phyloP scores from a whole-genome alignment of 2,888 invertebrate species.

The Tipula vernalis region DNA sequence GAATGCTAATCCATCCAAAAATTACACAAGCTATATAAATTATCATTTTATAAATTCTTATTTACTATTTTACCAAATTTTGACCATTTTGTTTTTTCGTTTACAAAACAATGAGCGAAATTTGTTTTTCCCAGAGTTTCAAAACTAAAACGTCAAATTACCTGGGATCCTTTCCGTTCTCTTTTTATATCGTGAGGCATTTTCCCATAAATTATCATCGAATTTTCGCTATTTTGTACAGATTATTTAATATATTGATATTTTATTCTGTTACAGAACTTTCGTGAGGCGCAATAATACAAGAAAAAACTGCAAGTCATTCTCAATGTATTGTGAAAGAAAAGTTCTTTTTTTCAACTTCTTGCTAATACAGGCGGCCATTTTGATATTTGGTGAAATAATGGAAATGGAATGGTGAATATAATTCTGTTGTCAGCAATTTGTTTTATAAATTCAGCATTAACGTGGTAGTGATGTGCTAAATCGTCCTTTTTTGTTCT shows the following conservation, averaged over 20 bases:
- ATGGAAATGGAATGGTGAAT: neutral
- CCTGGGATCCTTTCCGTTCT: conserved; percentile 22
- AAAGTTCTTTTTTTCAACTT: neutral
- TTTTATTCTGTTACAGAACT: neutral
- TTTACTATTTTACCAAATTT: neutral
- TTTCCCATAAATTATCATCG: conserved; percentile 12
- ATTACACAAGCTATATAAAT: neutral
- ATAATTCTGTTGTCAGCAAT: neutral
- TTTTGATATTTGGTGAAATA: neutral
- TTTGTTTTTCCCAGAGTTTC: neutral
- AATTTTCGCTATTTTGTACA: neutral
- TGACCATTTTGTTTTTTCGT: neutral
- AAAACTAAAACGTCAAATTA: conserved; percentile 15
- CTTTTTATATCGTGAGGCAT: conserved; percentile 24
- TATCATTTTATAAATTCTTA: neutral
- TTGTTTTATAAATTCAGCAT: neutral
- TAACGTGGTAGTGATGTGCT: no score
- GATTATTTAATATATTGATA: neutral
- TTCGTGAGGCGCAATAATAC: neutral
- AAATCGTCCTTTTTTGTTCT: no score
- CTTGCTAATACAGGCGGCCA: neutral
- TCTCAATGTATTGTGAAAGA: neutral
- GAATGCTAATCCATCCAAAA: neutral
- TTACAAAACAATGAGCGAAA: neutral
- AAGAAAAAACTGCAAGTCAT: conserved; percentile 10